These are phyloP conservation scores for Ginglymostoma cirratum DNA, from an alignment of 2,113 vertebrate species.

Conservation along the genomic window DNA sequence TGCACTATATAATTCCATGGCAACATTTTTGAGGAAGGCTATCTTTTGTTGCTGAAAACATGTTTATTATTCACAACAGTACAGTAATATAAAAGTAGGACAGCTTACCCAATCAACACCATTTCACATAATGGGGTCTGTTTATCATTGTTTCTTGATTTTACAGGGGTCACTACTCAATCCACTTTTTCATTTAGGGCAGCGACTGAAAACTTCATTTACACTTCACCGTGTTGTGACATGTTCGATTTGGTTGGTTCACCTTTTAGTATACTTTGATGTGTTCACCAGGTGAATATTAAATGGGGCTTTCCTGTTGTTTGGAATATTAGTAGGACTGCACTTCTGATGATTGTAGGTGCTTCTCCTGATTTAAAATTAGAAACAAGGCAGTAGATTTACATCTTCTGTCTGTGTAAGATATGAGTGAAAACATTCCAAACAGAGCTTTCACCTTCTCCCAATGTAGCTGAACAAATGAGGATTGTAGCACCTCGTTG, in stretches of 20 bases:
- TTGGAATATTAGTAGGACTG: not conserved
- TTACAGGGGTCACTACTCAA: conserved; percentile 5
- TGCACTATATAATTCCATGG: not conserved
- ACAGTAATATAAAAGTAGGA: not conserved
- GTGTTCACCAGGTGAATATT: not conserved
- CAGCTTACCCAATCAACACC: not conserved
- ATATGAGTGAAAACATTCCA: not conserved
- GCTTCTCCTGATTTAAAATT: not conserved
- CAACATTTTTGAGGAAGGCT: not conserved
- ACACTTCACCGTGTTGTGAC: not conserved
- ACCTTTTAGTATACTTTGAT: not conserved
- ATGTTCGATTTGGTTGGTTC: not conserved
- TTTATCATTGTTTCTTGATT: not conserved
- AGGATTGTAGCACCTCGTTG: not conserved
- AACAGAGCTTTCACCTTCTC: not conserved
- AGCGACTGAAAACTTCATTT: not conserved
- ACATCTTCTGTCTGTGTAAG: not conserved
- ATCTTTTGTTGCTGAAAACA: not conserved
- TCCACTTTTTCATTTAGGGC: not conserved
- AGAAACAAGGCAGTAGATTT: not conserved
- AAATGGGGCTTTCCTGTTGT: not conserved
- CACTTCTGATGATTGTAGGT: not conserved
- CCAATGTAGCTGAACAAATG: not conserved
- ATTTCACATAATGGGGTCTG: not conserved
- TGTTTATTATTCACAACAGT: not conserved